phyloP scores from a whole-genome alignment of 30 jellyfish, hydroid and myxozoan species.

The Haliclystus octoradiatus region DNA sequence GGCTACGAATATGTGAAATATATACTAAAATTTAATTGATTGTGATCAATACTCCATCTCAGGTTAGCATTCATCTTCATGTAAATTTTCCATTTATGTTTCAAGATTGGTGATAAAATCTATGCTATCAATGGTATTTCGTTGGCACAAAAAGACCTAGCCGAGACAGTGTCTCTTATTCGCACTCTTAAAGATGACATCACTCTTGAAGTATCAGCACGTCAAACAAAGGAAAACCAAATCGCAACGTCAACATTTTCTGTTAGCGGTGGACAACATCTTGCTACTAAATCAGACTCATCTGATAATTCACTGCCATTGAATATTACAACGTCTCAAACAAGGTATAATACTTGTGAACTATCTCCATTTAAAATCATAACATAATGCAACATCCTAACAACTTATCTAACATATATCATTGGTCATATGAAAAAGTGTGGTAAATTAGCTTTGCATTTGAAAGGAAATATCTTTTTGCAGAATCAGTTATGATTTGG shows the following conservation, averaged over 20 bases:
- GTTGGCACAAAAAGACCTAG: constrained; percentile 23
- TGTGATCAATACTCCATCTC: not conserved
- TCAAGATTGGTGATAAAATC: constrained; percentile 57
- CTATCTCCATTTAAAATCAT: no score
- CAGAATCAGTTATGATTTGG: no score
- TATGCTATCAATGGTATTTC: constrained; percentile 37
- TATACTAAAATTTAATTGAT: no score
- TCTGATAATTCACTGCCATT: no score
- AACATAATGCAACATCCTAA: no score
- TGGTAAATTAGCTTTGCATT: no score
- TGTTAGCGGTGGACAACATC: not conserved
- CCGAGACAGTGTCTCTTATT: constrained; percentile 22
- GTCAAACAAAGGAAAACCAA: not conserved
- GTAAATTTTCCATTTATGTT: not conserved
- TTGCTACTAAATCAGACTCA: not conserved
- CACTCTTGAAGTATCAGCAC: constrained; percentile 15
- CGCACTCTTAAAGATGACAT: constrained; percentile 51
- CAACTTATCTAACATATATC: no score
- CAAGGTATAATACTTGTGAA: no score
- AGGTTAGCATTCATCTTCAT: not conserved
- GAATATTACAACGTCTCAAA: no score
- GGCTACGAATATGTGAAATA: no score
- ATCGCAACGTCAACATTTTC: not conserved
- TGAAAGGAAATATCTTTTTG: no score
- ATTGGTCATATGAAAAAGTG: no score